phyloP scores from a whole-genome alignment of 2,888 invertebrate species.

The Quadriops clusia region DNA sequence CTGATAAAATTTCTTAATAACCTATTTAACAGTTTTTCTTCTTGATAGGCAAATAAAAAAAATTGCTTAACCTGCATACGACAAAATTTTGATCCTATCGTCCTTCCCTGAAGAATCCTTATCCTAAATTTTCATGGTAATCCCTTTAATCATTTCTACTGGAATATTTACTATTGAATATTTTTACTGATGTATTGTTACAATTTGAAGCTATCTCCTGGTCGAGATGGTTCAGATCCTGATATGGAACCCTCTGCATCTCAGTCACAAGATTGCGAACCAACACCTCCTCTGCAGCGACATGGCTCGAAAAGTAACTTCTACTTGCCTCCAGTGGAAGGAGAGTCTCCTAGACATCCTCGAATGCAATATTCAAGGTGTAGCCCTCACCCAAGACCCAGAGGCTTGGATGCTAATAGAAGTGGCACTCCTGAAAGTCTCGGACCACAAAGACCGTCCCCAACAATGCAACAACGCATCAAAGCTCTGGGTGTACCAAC shows the following conservation, averaged over 20 bases:
- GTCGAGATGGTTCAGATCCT: slow-evolving; percentile 69
- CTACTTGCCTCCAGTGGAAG: slow-evolving; percentile 62
- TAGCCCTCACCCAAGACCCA: slow-evolving; percentile 68
- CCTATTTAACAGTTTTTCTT: no score
- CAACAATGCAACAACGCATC: slow-evolving; percentile 83
- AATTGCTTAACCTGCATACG: no score
- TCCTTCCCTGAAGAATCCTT: no score
- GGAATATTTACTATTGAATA: no score
- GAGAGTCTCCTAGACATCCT: slow-evolving; percentile 42
- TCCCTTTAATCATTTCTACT: no score
- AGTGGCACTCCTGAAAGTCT: slow-evolving; percentile 33
- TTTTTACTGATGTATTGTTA: no score
- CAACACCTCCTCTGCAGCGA: slow-evolving; percentile 74
- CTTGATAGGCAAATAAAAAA: no score
- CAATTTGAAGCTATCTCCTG: slow-evolving; percentile 59
- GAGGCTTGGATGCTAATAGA: slow-evolving; percentile 48
- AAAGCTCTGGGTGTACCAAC: slow-evolving; percentile 84
- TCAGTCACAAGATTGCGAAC: slow-evolving; percentile 86
- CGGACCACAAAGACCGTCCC: slow-evolving; percentile 50
- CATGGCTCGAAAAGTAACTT: slow-evolving; percentile 80
- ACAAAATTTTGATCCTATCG: no score
- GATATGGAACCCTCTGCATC: slow-evolving; percentile 84
- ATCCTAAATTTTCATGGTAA: no score
- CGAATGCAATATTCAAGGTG: slow-evolving; percentile 52
- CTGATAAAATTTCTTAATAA: no score